Evolutionary conservation across 2,888 invertebrate genomes (phyloP).

Genomic region (Macaria liturata): DNA sequence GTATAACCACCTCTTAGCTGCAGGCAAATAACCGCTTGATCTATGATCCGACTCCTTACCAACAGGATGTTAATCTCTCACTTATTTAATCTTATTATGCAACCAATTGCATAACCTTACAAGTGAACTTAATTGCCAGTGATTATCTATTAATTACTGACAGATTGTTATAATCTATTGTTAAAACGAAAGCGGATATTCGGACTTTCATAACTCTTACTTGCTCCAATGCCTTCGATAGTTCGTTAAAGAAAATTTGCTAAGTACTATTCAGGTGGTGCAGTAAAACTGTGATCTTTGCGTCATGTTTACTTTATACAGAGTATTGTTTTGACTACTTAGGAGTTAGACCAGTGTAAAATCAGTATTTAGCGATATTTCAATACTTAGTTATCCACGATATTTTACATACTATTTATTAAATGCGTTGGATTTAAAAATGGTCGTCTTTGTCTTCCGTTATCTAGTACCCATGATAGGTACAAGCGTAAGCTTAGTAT

Average conservation of each 20-base stretch:
- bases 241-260: background rate
- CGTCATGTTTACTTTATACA: too few species aligned
- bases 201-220: slow-evolving; percentile 23
- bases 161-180: slow-evolving; percentile 35
- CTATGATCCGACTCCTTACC: slow-evolving; percentile 14
- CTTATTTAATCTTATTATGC: slow-evolving; percentile 25
- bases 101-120: slow-evolving; percentile 31
- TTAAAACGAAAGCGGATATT: slow-evolving; percentile 25
- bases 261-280: too few species aligned
- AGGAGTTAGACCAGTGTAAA: too few species aligned
- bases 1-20: slow-evolving; percentile 3
- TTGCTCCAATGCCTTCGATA: background rate
- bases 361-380: too few species aligned
- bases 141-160: slow-evolving; percentile 35
- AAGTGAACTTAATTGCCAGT: slow-evolving; percentile 40
- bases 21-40: slow-evolving; percentile 9
- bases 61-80: slow-evolving; percentile 22
- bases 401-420: too few species aligned
- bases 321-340: too few species aligned
- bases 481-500: too few species aligned
- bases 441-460: too few species aligned
- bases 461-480: too few species aligned
- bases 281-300: too few species aligned
- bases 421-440: too few species aligned
- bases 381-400: too few species aligned